These are phyloP conservation scores for Gymnoscopelus braueri DNA, from an alignment of 2,797 vertebrate species.

Conservation along the genomic window DNA sequence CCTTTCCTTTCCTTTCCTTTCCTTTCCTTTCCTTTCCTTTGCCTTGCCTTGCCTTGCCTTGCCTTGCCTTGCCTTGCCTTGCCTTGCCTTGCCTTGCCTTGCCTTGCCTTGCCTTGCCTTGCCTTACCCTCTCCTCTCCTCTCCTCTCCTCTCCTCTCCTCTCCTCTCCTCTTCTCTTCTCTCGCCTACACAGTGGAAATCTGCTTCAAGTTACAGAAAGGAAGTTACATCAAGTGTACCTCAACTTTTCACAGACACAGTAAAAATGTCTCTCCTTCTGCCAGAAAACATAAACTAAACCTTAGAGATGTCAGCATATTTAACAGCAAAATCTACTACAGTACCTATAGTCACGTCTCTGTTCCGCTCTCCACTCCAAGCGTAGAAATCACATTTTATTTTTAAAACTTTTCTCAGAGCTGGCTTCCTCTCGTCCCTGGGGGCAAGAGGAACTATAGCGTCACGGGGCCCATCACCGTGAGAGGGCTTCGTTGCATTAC, in stretches of 20 bases:
- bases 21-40: neutral
- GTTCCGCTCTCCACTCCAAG: neutral
- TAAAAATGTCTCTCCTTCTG: constrained; percentile 9
- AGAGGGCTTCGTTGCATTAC: constrained; percentile 50
- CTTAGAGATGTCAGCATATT: constrained; percentile 35
- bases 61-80: neutral
- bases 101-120: neutral
- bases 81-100: neutral
- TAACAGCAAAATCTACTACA: constrained; percentile 38
- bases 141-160: neutral
- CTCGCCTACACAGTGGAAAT: neutral
- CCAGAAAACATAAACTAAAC: constrained; percentile 19
- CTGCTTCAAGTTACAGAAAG: neutral
- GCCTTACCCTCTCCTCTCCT: too few species aligned
- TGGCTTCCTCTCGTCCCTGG: constrained; percentile 21
- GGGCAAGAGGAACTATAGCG: constrained; percentile 7
- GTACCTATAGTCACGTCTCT: constrained; percentile 24
- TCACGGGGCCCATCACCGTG: constrained; percentile 58
- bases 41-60: too few species aligned
- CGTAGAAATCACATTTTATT: neutral
- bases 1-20: neutral
- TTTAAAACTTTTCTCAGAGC: neutral
- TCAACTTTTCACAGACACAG: constrained; percentile 12
- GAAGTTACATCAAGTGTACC: constrained; percentile 9
- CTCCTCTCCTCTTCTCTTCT: neutral